Conservation (phyloP, 2,797 vertebrate genomes). For the Ptychadena robeensis region DNA sequence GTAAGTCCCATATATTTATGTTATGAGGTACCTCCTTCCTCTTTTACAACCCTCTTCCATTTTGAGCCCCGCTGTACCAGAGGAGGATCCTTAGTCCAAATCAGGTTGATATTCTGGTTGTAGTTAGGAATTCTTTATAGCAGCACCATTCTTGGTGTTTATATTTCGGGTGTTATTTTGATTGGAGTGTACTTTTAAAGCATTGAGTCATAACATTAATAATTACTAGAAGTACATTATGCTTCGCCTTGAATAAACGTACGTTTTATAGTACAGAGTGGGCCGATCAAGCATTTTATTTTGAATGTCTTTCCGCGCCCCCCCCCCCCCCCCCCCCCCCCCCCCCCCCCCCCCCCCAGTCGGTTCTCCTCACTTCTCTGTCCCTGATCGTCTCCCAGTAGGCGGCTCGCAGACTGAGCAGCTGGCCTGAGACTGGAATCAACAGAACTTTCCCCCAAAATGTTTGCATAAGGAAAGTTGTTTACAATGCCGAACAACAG, state of each 20-base stretch:
- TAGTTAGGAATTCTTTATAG: too few relatives aligned
- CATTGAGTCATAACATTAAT: too few relatives aligned
- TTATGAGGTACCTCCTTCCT: too few relatives aligned
- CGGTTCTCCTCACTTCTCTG: background rate
- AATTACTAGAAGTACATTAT: background rate
- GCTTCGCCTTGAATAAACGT: background rate
- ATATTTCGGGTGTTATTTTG: too few relatives aligned
- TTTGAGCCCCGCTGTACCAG: too few relatives aligned
- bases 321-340: background rate
- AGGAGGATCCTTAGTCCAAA: too few relatives aligned
- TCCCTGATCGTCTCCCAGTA: background rate
- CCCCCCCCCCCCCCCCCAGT: background rate
- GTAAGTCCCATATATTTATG: too few relatives aligned
- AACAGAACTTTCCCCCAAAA: slow-evolving; percentile 21
- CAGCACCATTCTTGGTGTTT: too few relatives aligned
- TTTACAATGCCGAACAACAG: slow-evolving; percentile 43
- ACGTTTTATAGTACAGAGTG: background rate
- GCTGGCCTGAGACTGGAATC: slow-evolving; percentile 3
- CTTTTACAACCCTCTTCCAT: too few relatives aligned
- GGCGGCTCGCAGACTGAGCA: background rate
- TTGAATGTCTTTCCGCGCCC: background rate
- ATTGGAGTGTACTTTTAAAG: too few relatives aligned
- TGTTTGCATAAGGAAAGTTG: slow-evolving; percentile 44
- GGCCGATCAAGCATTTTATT: background rate
- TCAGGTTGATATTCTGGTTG: too few relatives aligned